Conservation (phyloP, 2,113 vertebrate genomes). For the Enhydra lutris region DNA sequence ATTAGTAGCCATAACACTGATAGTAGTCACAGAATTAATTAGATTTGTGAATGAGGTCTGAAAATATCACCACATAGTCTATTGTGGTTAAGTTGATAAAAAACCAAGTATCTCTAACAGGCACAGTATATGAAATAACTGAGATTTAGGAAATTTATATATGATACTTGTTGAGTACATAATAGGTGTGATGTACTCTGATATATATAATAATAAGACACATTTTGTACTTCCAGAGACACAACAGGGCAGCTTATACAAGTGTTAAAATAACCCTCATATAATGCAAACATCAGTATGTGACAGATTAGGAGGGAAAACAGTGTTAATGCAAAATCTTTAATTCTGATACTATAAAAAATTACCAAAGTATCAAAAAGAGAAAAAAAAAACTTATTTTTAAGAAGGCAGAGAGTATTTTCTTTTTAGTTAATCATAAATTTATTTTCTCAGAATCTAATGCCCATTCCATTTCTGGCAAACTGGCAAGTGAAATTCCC, state of each 20-base stretch:
- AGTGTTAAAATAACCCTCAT: not conserved
- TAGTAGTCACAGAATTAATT: not conserved
- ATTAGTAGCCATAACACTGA: not conserved
- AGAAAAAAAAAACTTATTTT: not conserved
- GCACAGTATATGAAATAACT: not conserved
- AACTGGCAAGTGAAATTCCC: not conserved
- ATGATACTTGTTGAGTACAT: not conserved
- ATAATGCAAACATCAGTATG: not conserved
- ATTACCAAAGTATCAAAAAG: not conserved
- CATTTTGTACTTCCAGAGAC: not conserved
- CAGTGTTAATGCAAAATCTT: not conserved
- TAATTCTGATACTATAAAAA: constrained; percentile 3
- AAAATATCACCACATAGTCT: not conserved
- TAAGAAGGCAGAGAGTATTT: not conserved
- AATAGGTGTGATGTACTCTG: not conserved
- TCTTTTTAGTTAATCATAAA: not conserved
- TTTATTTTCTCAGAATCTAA: not conserved
- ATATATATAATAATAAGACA: not conserved
- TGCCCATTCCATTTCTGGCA: not conserved
- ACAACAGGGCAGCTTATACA: not conserved
- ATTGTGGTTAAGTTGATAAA: not conserved
- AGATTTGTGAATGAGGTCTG: not conserved
- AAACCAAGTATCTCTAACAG: not conserved
- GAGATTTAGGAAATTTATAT: not conserved
- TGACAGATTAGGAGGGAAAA: not conserved